Base-by-base conservation (phyloP, 1,140 invertebrate species). In the Ooceraea biroi region DNA sequence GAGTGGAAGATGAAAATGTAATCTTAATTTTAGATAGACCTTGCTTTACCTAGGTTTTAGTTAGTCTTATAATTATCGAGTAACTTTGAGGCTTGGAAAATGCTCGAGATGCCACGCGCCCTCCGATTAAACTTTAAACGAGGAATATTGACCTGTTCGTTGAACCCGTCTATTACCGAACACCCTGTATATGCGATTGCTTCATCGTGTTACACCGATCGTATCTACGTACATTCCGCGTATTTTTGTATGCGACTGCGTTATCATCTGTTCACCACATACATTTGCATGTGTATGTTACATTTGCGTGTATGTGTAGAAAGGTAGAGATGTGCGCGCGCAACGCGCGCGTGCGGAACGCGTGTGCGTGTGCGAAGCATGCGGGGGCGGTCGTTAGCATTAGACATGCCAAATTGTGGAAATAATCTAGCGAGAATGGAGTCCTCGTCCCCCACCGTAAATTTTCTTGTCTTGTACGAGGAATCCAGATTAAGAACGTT, bases 351-450 rank as follows among this genome's bases (percentile, higher is more conserved):
- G 17, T 19, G 3, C 0, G 19, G n/a, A n/a, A n/a, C 7, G 25
- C 3, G 3, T 12, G 27, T 36, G 2, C 30, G 14, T 58, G 55
- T 25, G 55, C 44, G 22, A 58, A 60, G 22, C 41, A 60, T 19
- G 71, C 55, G 55, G 55, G 36, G 71, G 36, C 36, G 71, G 71
- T 73, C 71, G 71, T 73, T 73, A 55, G 55, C 71, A 73, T 73
- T 73, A 55, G 55, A 73, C 36, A 41, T 73, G 52, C 55, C 69
- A 72, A 52, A 73, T 73, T 73, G 55, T 73, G 71, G 36, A 73
- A 73, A 58, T 73, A 58, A 73, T 60, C 36, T 19, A 25, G 55
- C 52, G 71, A 52, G 65, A 68, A 25, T 41, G 30, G 14, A 57
- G 3, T 58, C 22, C 50, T 68, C 50, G 46, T 71, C 57, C 69